Conservation (phyloP, 2,113 vertebrate genomes). For the Marcusenius ussheri region DNA sequence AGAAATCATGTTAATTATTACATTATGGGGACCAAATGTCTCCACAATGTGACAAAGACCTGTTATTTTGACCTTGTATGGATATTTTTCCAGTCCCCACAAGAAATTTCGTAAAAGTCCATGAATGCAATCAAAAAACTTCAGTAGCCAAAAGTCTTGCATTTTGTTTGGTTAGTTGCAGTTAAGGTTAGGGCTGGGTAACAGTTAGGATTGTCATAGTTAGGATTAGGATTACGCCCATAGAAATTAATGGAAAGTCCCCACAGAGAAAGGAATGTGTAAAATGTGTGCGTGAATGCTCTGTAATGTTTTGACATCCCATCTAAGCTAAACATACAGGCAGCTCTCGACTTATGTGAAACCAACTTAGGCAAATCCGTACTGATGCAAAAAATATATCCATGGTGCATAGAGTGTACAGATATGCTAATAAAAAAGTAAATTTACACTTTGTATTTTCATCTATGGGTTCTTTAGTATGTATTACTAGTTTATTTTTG, state of each 20-base stretch:
- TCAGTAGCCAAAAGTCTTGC: not conserved
- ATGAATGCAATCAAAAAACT: not conserved
- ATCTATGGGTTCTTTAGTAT: not conserved
- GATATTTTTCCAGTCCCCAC: not conserved
- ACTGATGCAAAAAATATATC: not conserved
- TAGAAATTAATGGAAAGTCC: not conserved
- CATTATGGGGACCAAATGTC: not conserved
- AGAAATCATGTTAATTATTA: not conserved
- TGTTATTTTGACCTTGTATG: not conserved
- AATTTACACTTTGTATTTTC: not conserved
- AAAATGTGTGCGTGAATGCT: not conserved
- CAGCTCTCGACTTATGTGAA: not conserved
- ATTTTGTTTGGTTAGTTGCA: not conserved
- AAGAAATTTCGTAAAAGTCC: not conserved
- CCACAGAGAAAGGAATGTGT: not conserved
- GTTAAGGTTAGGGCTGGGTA: not conserved
- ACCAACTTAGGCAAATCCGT: not conserved
- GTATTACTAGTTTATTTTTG: not conserved
- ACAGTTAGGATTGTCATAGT: not conserved
- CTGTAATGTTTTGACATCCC: not conserved
- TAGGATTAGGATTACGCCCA: not conserved
- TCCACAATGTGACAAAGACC: not conserved
- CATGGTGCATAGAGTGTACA: not conserved
- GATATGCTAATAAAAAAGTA: not conserved
- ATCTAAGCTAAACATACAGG: not conserved